Base-by-base conservation (phyloP, 2,113 vertebrate species). In the Amblyopsis rosae region DNA sequence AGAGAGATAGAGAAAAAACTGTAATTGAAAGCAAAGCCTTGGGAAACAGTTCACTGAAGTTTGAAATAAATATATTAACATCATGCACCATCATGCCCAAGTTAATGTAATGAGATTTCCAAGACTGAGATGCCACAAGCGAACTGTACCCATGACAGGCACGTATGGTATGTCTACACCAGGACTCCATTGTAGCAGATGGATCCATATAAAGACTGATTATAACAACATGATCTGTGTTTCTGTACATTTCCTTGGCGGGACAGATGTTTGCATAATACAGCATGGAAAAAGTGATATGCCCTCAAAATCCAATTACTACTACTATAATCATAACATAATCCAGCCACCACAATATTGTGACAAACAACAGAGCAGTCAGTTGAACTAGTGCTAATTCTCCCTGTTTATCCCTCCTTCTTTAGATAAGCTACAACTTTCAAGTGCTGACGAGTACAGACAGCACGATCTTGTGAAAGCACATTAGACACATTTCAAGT, bases 281-380 rank as follows among this genome's bases (percentile, higher is more conserved):
- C 12, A 56, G 48, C 10, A 6, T 67, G 72, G 75, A 77, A 81
- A 85, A 82, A 81, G 75, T 67, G 81, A 76, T 51, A 65, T 53
- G 47, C 66, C 75, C 65, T 76, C 69, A 77, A 82, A 82, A 87
- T 89, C 80, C 74, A 53, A 62, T 81, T 81, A 59, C 67, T 26
- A 26, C 26, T 26, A 26, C 54, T 72, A 72, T 76, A 67, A 0
- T 89, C 77, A 75, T 65, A 80, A 33, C 35, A 67, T 80, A 81
- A 82, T 73, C 73, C 76, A 61, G 62, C 33, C 62, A 69, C 62
- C 51, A 54, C 26, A 60, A 69, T 10, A 1, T 46, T n/a, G 54
- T 51, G 63, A 55, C 54, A 56, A 2, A 41, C 35, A 32, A 5
- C 73, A 66, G 60, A 81, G 51, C 62, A 77, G 81, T 51, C 72